Conservation (phyloP, 2,888 invertebrate species). For the Anthophora plumipes region DNA sequence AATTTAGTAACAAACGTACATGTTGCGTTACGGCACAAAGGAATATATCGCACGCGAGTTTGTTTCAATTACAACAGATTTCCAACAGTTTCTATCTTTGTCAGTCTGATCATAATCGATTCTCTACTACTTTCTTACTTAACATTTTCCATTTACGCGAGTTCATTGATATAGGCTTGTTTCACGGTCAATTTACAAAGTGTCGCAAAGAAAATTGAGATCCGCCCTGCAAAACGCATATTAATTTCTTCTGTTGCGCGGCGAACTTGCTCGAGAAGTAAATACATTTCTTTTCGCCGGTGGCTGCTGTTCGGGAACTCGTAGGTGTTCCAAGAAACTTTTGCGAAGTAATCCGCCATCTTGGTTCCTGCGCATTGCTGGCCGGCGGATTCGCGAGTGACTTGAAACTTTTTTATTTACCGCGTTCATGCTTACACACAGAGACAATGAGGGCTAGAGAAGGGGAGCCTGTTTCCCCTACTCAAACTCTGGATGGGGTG, state of each 20-base stretch:
- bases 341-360: constrained; percentile 78
- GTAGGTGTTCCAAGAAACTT: constrained; percentile 67
- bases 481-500: constrained; percentile 65
- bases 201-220: not conserved
- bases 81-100: no score
- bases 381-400: constrained; percentile 73
- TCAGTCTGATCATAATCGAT: not conserved
- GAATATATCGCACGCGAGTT: not conserved
- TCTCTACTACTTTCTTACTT: constrained; percentile 8
- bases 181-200: not conserved
- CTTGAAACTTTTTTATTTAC: constrained; percentile 78
- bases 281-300: constrained; percentile 48
- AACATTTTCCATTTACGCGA: not conserved
- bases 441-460: constrained; percentile 51
- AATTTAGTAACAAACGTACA: not conserved
- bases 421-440: constrained; percentile 69
- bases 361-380: constrained; percentile 78
- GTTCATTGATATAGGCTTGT: not conserved
- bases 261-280: constrained; percentile 26
- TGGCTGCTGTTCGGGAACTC: constrained; percentile 53
- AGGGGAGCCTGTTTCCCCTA: constrained; percentile 65
- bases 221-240: not conserved
- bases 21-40: not conserved
- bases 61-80: not conserved
- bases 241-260: constrained; percentile 45